Evolutionary conservation across 2,797 vertebrate genomes (phyloP).

Genomic region (Centroberyx gerrardi): DNA sequence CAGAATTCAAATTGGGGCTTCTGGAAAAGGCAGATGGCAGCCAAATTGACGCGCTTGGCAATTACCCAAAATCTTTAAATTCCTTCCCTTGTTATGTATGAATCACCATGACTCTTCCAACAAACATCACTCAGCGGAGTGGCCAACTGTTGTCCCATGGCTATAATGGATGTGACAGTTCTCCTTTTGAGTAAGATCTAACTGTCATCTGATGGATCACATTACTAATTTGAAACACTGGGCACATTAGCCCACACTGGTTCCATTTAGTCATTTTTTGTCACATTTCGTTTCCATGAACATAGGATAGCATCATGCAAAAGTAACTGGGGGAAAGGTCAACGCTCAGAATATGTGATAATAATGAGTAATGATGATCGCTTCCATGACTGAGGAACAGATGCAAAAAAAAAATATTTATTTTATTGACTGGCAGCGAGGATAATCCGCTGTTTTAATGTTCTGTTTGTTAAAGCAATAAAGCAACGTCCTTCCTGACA

Average conservation of each 20-base stretch:
- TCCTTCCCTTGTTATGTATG: conserved; percentile 27
- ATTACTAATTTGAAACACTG: conserved; percentile 54
- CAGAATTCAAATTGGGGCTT: background rate
- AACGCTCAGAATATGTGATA: conserved; percentile 60
- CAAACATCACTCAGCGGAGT: conserved; percentile 10
- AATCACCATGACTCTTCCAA: conserved; percentile 46
- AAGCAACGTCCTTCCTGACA: conserved; percentile 47
- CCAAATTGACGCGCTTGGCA: conserved; percentile 12
- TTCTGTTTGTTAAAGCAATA: conserved; percentile 47
- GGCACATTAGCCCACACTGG: conserved; percentile 83
- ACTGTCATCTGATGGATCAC: conserved; percentile 77
- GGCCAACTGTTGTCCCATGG: too few species aligned
- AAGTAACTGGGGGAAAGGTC: conserved; percentile 87
- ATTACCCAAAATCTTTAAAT: conserved; percentile 18
- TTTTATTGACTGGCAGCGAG: background rate
- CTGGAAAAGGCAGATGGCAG: conserved; percentile 11
- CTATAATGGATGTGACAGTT: background rate
- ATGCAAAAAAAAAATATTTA: conserved; percentile 1
- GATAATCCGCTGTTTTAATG: conserved; percentile 1
- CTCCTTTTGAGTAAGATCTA: conserved; percentile 2
- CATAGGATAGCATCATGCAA: conserved; percentile 76
- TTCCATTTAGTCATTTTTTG: conserved; percentile 81
- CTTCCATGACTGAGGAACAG: background rate
- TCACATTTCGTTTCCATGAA: conserved; percentile 85
- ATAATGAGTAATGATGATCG: conserved; percentile 25